Conservation (phyloP, 2,113 vertebrate species). For the Abramis brama region DNA sequence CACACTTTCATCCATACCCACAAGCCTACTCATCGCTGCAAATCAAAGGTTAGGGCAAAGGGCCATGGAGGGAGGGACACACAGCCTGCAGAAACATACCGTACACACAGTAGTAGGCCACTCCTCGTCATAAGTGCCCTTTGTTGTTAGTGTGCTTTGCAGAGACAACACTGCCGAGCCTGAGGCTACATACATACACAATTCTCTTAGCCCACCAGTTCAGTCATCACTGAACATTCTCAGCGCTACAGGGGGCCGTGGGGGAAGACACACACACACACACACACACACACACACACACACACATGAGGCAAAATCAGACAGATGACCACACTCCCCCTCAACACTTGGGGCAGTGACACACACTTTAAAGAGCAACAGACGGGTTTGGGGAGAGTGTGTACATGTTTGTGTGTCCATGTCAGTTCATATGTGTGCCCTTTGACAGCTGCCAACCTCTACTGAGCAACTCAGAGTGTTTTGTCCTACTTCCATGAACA, state of each 20-base stretch:
- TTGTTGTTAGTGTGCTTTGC: conserved; percentile 11
- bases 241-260: conserved; percentile 36
- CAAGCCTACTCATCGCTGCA: conserved; percentile 33
- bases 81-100: conserved; percentile 21
- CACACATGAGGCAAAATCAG: conserved; percentile 52
- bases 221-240: conserved; percentile 47
- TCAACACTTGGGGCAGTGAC: conserved; percentile 60
- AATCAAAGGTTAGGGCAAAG: conserved; percentile 46
- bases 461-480: background rate
- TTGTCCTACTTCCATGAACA: background rate
- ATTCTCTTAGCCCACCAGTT: conserved; percentile 43
- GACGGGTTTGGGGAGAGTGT: conserved; percentile 44
- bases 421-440: conserved; percentile 46
- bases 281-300: conserved; percentile 28
- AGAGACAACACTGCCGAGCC: conserved; percentile 34
- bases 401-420: conserved; percentile 38
- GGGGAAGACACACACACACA: conserved; percentile 37
- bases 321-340: conserved; percentile 61
- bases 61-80: background rate
- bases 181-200: conserved; percentile 24
- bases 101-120: conserved; percentile 35
- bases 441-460: conserved; percentile 28
- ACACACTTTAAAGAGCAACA: conserved; percentile 61
- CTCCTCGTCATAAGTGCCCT: background rate
- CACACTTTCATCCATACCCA: conserved; percentile 37